These are phyloP conservation scores for Oxyruncus cristatus DNA, from an alignment of 2,113 vertebrate species.

Conservation along the genomic window DNA sequence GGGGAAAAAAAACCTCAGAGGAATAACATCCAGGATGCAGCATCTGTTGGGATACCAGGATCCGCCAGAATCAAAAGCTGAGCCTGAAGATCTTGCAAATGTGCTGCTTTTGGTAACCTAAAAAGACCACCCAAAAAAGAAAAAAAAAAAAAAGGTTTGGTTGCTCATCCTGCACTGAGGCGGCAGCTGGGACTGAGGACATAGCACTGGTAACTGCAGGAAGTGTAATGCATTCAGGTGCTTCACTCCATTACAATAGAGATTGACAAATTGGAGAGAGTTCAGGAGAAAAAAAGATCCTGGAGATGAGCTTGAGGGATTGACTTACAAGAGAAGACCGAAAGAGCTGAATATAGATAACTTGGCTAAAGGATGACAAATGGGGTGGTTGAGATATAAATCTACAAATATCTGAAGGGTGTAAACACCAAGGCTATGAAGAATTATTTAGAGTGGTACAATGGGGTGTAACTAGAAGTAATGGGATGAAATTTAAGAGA, in stretches of 20 bases:
- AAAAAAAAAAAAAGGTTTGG: neutral
- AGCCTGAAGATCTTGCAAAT: neutral
- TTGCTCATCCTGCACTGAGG: neutral
- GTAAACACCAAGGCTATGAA: slow-evolving; percentile 72
- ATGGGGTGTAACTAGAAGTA: slow-evolving; percentile 70
- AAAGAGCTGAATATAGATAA: slow-evolving; percentile 69
- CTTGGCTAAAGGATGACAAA: slow-evolving; percentile 70
- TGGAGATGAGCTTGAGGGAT: slow-evolving; percentile 62
- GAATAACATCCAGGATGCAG: neutral
- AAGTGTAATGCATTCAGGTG: slow-evolving; percentile 53
- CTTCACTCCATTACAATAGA: slow-evolving; percentile 29
- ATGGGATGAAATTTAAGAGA: slow-evolving; percentile 71
- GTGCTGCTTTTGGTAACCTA: neutral
- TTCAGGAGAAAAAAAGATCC: slow-evolving; percentile 41
- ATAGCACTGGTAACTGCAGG: neutral
- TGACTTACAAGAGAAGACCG: slow-evolving; percentile 58
- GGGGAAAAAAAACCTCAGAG: neutral
- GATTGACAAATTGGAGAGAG: slow-evolving; percentile 61
- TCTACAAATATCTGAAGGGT: slow-evolving; percentile 69
- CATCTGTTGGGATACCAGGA: neutral
- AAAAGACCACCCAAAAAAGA: neutral
- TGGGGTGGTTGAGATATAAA: slow-evolving; percentile 63
- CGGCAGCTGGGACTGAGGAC: neutral
- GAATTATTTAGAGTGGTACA: slow-evolving; percentile 70
- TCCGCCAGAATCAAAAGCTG: accelerated